Base-by-base conservation (phyloP, 2,797 vertebrate genomes). In the Sebastes diaconus region DNA sequence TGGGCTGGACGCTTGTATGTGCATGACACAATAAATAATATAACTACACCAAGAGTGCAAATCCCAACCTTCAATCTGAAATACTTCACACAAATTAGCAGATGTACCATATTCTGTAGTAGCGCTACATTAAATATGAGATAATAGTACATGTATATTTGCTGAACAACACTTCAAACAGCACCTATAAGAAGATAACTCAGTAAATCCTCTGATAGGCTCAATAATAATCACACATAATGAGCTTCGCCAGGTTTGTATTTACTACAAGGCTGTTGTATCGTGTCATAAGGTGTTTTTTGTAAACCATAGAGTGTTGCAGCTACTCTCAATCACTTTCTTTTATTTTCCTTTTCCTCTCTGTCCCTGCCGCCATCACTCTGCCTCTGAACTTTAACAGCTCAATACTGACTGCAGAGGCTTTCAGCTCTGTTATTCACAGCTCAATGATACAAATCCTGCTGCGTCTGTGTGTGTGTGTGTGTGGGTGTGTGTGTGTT, bases 341-440 rank as follows among this genome's bases (percentile, higher is more conserved):
- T 71, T 63, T n/a, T 7, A 16, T 46, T 42, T 30, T 61, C 61
- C 32, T 75, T 67, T 86, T 57, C 34, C 8, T 25, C 50, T 55
- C 9, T 10, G 11, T 60, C 50, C 50, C 54, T 30, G 11, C 71
- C 46, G 36, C 55, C 64, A 30, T 13, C 72, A 83, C 60, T 70
- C 73, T 73, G 59, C 24, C 67, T 68, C 77, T 87, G 32, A 84
- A 88, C 83, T 72, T 80, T 70, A 80, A 73, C 77, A 85, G 80
- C 88, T 81, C 68, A 81, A 64, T 79, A 79, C 52, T 70, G 63
- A 22, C 82, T 58, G 65, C 77, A 25, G 68, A 89, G 84, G 68
- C 86, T 85, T 79, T 87, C 80, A 83, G 67, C 74, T 79, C 78
- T 55, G 79, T 89, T 87, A 90, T 87, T 92, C 88, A 90, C 85